Base-by-base conservation (phyloP, 2,113 vertebrate genomes). In the Pipa parva region DNA sequence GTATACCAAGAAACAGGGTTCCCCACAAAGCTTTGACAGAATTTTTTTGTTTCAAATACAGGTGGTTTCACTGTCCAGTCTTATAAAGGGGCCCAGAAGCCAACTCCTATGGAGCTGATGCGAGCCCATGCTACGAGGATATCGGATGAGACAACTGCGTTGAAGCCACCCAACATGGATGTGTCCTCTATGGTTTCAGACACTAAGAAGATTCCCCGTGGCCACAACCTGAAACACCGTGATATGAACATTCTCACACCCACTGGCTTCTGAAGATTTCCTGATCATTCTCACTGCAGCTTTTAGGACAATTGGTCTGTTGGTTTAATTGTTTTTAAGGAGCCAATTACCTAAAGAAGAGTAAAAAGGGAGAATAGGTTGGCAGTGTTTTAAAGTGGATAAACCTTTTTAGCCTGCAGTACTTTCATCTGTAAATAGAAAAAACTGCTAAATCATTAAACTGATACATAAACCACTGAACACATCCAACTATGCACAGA, bases 201-300 rank as follows among this genome's bases (percentile, higher is more conserved):
- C 54, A 82, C 75, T 25, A 92, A 88, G 75, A 79, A 64, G 17
- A 69, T 81, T 11, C 66, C 84, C 2, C 80, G 86, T 54, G 87
- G 88, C 31, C 95, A 97, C 80, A 95, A 85, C 55, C 88, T 97
- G 72, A 91, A 91, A 73, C 91, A 84, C 1, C 81, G 91, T 29
- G 95, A 97, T 79, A 78, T 97, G 84, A 97, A 97, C 4, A 80
- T 92, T 74, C 88, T 97, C 56, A 93, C 92, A 15, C 94, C 93
- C 49, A 92, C 92, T 0, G 93, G 95, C 25, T 97, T 97, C 82
- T 97, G 83, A 80, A 29, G 12, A 36, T 24, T 5, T 24, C 25
- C 2, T 52, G 22, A 3, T 26, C 15, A 2, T 4, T 50, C 11
- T 20, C 1, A 3, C 48, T 50, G 50, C 50, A 22, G 46, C 20